phyloP scores from a whole-genome alignment of 1,140 invertebrate genomes.

The Acromyrmex heyeri region DNA sequence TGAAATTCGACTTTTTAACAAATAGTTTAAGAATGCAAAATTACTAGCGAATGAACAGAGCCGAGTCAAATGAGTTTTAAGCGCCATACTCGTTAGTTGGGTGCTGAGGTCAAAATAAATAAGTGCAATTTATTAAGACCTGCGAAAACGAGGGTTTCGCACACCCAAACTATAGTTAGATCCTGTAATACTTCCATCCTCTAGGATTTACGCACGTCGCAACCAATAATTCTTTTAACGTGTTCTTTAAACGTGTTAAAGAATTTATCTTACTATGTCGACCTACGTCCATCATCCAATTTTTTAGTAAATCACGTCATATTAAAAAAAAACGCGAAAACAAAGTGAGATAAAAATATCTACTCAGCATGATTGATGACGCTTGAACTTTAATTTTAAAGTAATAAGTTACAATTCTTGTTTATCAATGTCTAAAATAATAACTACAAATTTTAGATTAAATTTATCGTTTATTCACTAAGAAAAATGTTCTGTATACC shows the following conservation, averaged over 20 bases:
- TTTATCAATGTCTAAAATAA: not conserved
- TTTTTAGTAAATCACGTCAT: conserved; percentile 12
- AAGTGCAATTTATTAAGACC: conserved; percentile 69
- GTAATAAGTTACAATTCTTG: not conserved
- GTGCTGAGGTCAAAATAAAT: conserved; percentile 64
- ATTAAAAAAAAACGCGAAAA: not conserved
- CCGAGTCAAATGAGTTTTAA: conserved; percentile 31
- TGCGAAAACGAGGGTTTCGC: conserved; percentile 35
- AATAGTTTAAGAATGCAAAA: conserved; percentile 26
- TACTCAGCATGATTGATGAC: not conserved
- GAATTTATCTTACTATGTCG: not conserved
- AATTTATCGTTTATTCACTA: not conserved
- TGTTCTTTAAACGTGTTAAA: conserved; percentile 32
- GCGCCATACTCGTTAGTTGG: conserved; percentile 56
- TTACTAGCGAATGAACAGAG: conserved; percentile 1
- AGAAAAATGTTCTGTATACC: no score
- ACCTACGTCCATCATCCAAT: not conserved
- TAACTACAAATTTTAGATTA: not conserved
- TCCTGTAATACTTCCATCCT: conserved; percentile 12
- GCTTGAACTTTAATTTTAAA: conserved; percentile 6
- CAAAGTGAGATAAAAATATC: not conserved
- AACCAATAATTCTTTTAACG: conserved; percentile 45
- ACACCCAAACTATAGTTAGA: conserved; percentile 16
- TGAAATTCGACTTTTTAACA: conserved; percentile 32
- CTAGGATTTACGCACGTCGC: not conserved